phyloP scores from a whole-genome alignment of 2,888 invertebrate species.

The Andricus quercusramuli region DNA sequence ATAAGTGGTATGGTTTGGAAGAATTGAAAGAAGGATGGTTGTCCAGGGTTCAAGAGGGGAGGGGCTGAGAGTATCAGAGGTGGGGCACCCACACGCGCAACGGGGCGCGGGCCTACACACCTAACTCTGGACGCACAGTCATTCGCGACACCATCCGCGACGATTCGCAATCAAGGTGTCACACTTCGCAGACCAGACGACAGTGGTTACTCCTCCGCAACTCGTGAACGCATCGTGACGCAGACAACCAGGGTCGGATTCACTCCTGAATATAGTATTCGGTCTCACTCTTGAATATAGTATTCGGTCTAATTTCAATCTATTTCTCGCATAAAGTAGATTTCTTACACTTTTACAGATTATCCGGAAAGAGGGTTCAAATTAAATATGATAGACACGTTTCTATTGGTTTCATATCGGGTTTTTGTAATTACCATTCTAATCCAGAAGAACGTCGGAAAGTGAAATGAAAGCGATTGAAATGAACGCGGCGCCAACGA shows the following conservation, averaged over 20 bases:
- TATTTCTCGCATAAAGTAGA: too few species aligned
- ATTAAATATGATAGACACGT: too few species aligned
- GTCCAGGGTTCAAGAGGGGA: conserved; percentile 18
- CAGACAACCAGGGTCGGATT: conserved; percentile 30
- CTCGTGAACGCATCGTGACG: neutral
- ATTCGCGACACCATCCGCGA: conserved; percentile 67
- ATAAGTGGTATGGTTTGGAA: conserved; percentile 33
- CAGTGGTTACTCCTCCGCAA: conserved; percentile 58
- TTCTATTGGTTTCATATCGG: too few species aligned
- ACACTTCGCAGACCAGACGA: conserved; percentile 56
- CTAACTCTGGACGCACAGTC: conserved; percentile 61
- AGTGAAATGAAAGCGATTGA: too few species aligned
- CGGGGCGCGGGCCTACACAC: conserved; percentile 61
- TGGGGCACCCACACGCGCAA: conserved; percentile 61
- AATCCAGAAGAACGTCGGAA: too few species aligned
- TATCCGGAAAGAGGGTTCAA: too few species aligned
- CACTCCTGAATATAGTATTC: neutral
- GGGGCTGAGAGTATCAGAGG: conserved; percentile 34
- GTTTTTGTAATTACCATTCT: too few species aligned
- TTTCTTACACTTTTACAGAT: too few species aligned
- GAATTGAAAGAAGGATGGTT: conserved; percentile 22
- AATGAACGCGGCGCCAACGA: too few species aligned
- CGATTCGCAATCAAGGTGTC: conserved; percentile 65
- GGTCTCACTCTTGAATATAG: neutral
- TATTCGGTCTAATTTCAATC: too few species aligned